Percentiles rank a stretch among this genome's conserved stretches.
phyloP scores from a whole-genome alignment of 2,113 vertebrate species.

The Aptenodytes patagonicus region DNA sequence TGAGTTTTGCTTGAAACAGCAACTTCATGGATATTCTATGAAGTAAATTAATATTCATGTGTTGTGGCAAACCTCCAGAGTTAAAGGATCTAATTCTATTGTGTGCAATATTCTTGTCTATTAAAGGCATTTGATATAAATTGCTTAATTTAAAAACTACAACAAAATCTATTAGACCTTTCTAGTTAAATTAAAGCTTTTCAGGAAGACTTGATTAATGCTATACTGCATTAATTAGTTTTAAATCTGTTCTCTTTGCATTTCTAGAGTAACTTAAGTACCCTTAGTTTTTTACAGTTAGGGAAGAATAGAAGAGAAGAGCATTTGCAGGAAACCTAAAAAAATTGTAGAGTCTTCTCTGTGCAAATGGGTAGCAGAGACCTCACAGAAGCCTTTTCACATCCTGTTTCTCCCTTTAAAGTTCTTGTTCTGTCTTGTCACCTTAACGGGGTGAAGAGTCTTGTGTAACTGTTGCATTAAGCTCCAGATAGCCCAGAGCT shows the following conservation, averaged over 20 bases:
- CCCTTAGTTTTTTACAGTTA: neutral
- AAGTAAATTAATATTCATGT: neutral
- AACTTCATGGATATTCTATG: neutral
- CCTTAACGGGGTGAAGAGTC: fast-evolving
- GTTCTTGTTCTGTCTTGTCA: neutral
- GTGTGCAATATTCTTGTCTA: neutral
- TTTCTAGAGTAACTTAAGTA: neutral
- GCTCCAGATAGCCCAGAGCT: neutral
- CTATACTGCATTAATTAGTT: neutral
- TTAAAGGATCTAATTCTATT: neutral
- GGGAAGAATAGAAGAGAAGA: neutral
- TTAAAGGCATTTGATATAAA: neutral
- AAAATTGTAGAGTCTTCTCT: neutral
- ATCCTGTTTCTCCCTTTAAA: neutral
- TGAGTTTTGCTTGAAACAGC: neutral
- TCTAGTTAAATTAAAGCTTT: neutral
- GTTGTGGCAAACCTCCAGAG: neutral
- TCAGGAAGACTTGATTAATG: neutral
- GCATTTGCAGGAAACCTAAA: neutral
- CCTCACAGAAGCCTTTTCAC: neutral
- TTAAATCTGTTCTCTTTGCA: neutral
- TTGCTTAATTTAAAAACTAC: neutral
- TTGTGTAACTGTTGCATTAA: neutral
- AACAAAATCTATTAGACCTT: neutral
- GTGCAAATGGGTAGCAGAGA: neutral